Percentiles rank a stretch among this genome's conserved stretches.
These are phyloP conservation scores for Alces alces DNA, from an alignment of 2,113 vertebrate genomes.

Conservation along the genomic window DNA sequence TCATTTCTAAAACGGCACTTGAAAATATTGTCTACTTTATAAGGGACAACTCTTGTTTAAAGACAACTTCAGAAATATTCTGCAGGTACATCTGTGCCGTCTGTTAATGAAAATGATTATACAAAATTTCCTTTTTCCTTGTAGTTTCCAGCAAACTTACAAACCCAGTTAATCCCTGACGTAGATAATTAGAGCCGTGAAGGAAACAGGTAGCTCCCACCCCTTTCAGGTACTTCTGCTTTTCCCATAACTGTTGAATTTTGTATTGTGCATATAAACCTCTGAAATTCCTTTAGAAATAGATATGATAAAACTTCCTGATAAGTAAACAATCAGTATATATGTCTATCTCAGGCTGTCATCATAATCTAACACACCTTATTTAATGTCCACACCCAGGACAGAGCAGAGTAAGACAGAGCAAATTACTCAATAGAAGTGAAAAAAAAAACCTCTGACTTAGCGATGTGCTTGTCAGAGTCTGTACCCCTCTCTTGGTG, in stretches of 20 bases:
- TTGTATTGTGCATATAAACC: neutral
- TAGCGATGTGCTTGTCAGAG: neutral
- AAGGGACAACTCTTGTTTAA: neutral
- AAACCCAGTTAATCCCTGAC: neutral
- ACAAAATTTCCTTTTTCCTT: neutral
- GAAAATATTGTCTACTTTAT: neutral
- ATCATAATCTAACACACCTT: neutral
- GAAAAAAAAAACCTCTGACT: neutral
- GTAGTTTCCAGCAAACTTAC: neutral
- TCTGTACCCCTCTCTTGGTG: neutral
- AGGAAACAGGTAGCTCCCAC: neutral
- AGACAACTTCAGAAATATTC: neutral
- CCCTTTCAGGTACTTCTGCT: neutral
- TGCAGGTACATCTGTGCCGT: neutral
- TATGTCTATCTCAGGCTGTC: neutral
- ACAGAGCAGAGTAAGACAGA: neutral
- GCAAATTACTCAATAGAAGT: neutral
- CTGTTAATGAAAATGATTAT: conserved; percentile 1
- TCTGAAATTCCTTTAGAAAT: neutral
- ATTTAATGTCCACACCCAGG: neutral
- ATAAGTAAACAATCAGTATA: neutral
- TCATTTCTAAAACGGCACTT: conserved; percentile 25
- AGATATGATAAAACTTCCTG: neutral
- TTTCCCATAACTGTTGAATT: neutral
- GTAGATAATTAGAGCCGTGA: neutral